A percentile compares a stretch with the other conserved stretches of the same genome.
Evolutionary conservation across 2,888 invertebrate genomes (phyloP).

Genomic region (Campoplex nolae): DNA sequence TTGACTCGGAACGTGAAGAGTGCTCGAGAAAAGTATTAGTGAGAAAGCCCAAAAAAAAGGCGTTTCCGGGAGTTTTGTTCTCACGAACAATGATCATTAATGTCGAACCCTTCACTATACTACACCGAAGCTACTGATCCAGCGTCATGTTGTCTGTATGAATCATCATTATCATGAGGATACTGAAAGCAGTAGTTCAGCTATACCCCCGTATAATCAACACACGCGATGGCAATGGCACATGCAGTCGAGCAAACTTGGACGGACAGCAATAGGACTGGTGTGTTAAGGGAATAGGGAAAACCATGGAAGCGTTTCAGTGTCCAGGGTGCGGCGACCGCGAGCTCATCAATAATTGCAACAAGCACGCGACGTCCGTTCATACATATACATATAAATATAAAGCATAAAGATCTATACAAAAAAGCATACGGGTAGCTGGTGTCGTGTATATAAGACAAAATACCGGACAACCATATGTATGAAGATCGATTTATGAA

Average conservation of each 20-base stretch:
- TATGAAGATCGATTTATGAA: slow-evolving; percentile 8
- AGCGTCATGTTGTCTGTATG: slow-evolving; percentile 41
- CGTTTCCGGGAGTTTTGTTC: not conserved
- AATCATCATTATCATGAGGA: slow-evolving; percentile 53
- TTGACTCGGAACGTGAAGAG: not conserved
- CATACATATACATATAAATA: not conserved
- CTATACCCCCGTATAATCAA: slow-evolving; percentile 28
- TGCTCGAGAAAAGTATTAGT: not conserved
- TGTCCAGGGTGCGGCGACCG: slow-evolving; percentile 64
- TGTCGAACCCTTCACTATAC: slow-evolving; percentile 30
- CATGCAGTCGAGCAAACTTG: slow-evolving; percentile 31
- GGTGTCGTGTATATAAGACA: not conserved
- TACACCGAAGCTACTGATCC: slow-evolving; percentile 15
- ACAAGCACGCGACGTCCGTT: slow-evolving; percentile 66
- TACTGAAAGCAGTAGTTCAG: slow-evolving; percentile 39
- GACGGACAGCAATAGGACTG: slow-evolving; percentile 46
- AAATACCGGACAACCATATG: not conserved
- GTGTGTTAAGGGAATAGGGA: slow-evolving; percentile 37
- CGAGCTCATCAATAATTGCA: slow-evolving; percentile 71
- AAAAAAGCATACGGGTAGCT: not conserved
- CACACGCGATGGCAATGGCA: slow-evolving; percentile 63
- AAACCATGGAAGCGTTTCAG: slow-evolving; percentile 54
- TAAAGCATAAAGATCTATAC: not conserved
- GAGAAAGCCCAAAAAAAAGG: slow-evolving; percentile 2
- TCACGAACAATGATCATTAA: slow-evolving; percentile 35